phyloP scores from a whole-genome alignment of 2,113 vertebrate species.

The Oreocharis arfaki region DNA sequence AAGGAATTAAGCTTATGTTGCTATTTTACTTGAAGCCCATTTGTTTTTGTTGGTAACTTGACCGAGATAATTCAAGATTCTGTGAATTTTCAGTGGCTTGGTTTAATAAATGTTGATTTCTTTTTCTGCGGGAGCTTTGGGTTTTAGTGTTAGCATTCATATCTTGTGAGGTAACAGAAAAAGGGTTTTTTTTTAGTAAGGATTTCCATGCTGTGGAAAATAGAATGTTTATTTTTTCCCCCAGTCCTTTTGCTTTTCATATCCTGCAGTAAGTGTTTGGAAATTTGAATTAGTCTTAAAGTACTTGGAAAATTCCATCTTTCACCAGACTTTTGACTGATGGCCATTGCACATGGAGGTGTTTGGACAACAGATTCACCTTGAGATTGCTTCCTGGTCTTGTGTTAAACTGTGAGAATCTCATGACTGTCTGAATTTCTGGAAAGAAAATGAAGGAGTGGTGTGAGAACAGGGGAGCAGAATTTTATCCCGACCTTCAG shows the following conservation, averaged over 20 bases:
- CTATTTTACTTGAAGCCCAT: neutral
- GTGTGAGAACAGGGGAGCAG: neutral
- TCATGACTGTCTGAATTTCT: neutral
- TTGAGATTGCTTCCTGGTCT: neutral
- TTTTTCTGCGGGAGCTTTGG: neutral
- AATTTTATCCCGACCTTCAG: neutral
- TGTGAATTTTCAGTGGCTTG: neutral
- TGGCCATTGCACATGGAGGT: neutral
- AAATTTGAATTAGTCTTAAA: neutral
- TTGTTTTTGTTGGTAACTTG: neutral
- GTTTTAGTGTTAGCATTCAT: neutral
- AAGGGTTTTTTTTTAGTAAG: too few species aligned
- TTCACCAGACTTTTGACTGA: neutral
- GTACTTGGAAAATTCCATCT: neutral
- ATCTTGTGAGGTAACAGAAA: neutral
- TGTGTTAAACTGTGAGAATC: neutral
- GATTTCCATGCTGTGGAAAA: neutral
- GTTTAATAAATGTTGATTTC: neutral
- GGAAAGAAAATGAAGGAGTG: neutral
- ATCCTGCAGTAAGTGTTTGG: neutral
- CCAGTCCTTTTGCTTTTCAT: neutral
- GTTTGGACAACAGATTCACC: neutral
- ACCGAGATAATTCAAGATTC: neutral
- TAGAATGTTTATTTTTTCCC: neutral
- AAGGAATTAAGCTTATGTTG: neutral